phyloP scores from a whole-genome alignment of 2,797 vertebrate genomes.

The Acomys russatus region DNA sequence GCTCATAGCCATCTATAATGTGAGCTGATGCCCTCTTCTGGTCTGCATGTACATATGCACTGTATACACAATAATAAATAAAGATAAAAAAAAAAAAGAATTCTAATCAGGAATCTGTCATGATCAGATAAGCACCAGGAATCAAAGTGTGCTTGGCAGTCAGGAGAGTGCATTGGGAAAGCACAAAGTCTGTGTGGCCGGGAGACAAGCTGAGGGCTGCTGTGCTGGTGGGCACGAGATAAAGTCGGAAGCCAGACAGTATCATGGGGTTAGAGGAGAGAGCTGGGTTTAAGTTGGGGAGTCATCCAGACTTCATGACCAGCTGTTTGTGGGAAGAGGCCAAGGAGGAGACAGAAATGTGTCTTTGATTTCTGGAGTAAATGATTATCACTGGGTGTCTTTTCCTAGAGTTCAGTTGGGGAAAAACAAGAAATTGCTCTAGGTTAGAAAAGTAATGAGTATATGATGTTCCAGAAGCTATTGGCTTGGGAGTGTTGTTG shows the following conservation, averaged over 20 bases:
- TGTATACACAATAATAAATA: too few relatives aligned
- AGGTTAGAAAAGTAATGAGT: not conserved
- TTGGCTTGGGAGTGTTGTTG: not conserved
- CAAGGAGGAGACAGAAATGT: not conserved
- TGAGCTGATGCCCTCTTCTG: too few relatives aligned
- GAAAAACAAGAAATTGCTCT: constrained; percentile 7
- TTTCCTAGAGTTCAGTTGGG: not conserved
- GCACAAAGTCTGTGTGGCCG: not conserved
- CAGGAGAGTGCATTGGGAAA: constrained; percentile 4
- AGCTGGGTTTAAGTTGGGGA: not conserved
- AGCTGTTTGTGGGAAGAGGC: not conserved
- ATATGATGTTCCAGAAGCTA: not conserved
- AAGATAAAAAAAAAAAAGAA: not conserved
- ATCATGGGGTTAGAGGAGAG: not conserved
- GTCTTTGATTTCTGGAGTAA: constrained; percentile 8
- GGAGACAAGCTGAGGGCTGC: not conserved
- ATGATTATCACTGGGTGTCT: not conserved
- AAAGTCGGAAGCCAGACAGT: not conserved
- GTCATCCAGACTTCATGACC: not conserved
- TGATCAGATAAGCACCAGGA: constrained; percentile 68
- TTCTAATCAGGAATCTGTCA: constrained; percentile 67
- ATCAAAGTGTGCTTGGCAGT: constrained; percentile 56
- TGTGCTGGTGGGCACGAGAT: not conserved
- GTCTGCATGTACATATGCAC: too few relatives aligned
- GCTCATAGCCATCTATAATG: too few relatives aligned